Conservation (phyloP, 2,797 vertebrate genomes). For the Argyrosomus regius region DNA sequence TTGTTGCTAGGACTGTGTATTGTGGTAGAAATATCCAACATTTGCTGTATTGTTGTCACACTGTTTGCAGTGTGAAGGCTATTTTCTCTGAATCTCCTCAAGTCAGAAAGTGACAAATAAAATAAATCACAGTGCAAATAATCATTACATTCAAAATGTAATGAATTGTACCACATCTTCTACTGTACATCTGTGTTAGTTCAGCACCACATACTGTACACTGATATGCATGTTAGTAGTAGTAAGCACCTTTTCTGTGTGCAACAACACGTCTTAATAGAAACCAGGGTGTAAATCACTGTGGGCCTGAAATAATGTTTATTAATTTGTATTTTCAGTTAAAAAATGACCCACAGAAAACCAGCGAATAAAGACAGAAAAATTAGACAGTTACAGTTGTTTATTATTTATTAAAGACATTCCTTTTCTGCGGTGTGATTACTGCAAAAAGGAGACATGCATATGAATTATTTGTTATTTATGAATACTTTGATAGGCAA, state of each 20-base stretch:
- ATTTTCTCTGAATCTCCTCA: background rate
- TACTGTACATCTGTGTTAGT: background rate
- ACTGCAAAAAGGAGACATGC: background rate
- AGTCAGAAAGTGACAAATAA: slow-evolving; percentile 3
- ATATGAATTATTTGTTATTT: background rate
- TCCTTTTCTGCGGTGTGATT: background rate
- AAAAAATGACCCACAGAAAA: background rate
- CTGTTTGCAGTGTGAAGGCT: background rate
- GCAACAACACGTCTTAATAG: background rate
- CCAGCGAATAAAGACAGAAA: background rate
- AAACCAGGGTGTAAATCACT: background rate
- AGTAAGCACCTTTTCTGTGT: background rate
- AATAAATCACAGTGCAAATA: background rate
- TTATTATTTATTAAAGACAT: background rate
- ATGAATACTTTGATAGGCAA: background rate
- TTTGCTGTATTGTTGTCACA: background rate
- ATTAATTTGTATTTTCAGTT: background rate
- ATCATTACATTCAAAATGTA: background rate
- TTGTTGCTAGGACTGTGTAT: slow-evolving; percentile 32
- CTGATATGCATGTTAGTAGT: background rate
- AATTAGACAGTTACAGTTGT: background rate
- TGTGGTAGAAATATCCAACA: slow-evolving; percentile 22
- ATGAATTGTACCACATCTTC: background rate
- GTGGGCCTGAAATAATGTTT: background rate
- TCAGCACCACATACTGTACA: slow-evolving; percentile 9